A percentile compares a stretch with the other conserved stretches of the same genome.
Evolutionary conservation across 2,888 invertebrate genomes (phyloP).

Genomic region (Scaeva pyrastri): DNA sequence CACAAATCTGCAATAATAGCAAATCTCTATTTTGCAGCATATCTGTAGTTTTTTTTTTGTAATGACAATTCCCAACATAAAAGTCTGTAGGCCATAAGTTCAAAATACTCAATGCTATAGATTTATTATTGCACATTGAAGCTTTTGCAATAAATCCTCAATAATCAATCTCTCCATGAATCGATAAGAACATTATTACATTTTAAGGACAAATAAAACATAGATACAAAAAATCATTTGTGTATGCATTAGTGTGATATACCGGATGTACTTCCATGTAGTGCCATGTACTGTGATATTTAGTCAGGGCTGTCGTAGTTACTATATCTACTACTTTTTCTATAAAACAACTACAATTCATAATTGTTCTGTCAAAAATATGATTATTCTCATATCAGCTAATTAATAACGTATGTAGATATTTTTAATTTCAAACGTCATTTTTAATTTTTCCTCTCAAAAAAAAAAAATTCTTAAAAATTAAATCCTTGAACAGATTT

Average conservation of each 20-base stretch:
- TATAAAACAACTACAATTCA: too few species aligned
- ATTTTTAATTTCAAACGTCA: too few species aligned
- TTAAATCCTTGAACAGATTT: too few species aligned
- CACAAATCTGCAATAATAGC: neutral
- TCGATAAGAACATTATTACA: conserved; percentile 55
- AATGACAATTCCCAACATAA: conserved; percentile 9
- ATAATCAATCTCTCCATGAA: conserved; percentile 52
- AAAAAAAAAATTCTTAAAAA: too few species aligned
- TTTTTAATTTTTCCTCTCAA: too few species aligned
- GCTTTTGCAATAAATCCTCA: conserved; percentile 51
- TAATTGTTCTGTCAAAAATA: too few species aligned
- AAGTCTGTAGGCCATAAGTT: conserved; percentile 48
- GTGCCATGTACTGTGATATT: neutral
- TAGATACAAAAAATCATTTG: conserved; percentile 31
- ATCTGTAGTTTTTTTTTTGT: neutral
- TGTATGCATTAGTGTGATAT: conserved; percentile 7
- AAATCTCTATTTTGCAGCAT: neutral
- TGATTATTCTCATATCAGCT: too few species aligned
- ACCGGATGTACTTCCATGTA: neutral
- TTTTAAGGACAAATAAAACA: conserved; percentile 56
- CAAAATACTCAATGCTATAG: conserved; percentile 45
- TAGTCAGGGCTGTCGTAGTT: neutral
- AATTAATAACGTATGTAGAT: too few species aligned
- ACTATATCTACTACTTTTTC: too few species aligned
- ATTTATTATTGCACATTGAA: conserved; percentile 39